Evolutionary conservation across 2,888 invertebrate genomes (phyloP).

Genomic region (Mechanitis mazaeus): DNA sequence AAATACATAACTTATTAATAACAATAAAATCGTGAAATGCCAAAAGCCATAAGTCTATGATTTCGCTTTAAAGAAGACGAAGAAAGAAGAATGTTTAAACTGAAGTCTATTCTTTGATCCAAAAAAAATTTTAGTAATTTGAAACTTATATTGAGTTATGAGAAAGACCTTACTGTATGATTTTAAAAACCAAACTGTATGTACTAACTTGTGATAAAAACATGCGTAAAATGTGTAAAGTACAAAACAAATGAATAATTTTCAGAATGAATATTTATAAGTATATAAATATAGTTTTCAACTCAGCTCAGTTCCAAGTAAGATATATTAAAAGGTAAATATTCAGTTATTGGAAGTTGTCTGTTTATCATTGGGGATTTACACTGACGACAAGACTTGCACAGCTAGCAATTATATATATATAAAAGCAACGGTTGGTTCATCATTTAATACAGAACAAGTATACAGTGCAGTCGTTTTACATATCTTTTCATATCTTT

Average conservation of each 20-base stretch:
- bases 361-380: slow-evolving; percentile 21
- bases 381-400: slow-evolving; percentile 18
- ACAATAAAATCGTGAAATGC: too few relatives aligned
- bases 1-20: too few relatives aligned
- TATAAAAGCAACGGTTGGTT: slow-evolving; percentile 13
- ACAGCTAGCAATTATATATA: slow-evolving; percentile 17
- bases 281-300: neutral
- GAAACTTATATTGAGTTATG: too few relatives aligned
- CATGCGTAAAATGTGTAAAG: too few relatives aligned
- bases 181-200: too few relatives aligned
- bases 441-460: slow-evolving; percentile 16
- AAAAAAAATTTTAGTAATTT: too few relatives aligned
- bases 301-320: slow-evolving; percentile 11
- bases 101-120: too few relatives aligned
- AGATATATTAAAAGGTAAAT: slow-evolving; percentile 4
- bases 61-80: too few relatives aligned
- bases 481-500: neutral
- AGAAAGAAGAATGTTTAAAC: too few relatives aligned
- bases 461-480: slow-evolving; percentile 10
- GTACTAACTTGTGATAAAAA: too few relatives aligned
- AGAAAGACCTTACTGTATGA: too few relatives aligned
- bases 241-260: neutral
- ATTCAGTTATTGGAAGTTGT: slow-evolving; percentile 13
- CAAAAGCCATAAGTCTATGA: too few relatives aligned
- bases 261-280: neutral